These are phyloP conservation scores for Aphaenogaster ashmeadi DNA, from an alignment of 1,140 invertebrate genomes.

Conservation along the genomic window DNA sequence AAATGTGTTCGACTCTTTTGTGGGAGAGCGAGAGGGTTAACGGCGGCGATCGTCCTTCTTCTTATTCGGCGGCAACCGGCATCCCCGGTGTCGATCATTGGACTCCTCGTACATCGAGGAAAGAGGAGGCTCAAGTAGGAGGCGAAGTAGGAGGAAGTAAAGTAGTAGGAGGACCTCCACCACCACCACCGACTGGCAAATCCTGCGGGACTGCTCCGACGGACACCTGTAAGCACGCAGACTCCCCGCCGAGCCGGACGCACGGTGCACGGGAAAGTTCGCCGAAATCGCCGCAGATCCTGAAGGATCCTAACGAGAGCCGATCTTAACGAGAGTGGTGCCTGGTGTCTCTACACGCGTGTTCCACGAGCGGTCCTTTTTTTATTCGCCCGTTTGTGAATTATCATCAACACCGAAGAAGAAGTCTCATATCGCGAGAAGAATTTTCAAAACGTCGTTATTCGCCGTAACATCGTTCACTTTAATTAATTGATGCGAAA, in stretches of 20 bases:
- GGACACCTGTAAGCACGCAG: constrained; percentile 78
- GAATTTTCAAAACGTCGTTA: neutral
- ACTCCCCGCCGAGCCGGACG: constrained; percentile 72
- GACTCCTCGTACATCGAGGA: constrained; percentile 65
- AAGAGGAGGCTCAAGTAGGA: constrained; percentile 63
- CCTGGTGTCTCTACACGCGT: constrained; percentile 18
- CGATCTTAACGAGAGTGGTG: constrained; percentile 26
- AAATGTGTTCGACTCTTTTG: neutral
- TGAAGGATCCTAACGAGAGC: constrained; percentile 53
- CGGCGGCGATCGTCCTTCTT: neutral
- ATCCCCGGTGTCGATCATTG: constrained; percentile 63
- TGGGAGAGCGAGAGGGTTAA: constrained; percentile 3
- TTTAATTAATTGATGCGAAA: neutral
- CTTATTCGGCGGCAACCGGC: constrained; percentile 30
- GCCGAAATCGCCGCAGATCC: constrained; percentile 72
- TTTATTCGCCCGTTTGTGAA: neutral
- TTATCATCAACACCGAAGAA: neutral
- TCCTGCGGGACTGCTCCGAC: constrained; percentile 75
- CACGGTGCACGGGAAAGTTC: constrained; percentile 67
- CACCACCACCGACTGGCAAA: constrained; percentile 72
- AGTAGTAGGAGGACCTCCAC: constrained; percentile 77
- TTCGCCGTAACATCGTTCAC: neutral
- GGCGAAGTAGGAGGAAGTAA: constrained; percentile 74
- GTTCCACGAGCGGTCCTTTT: neutral
- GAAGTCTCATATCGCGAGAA: neutral